Conservation (phyloP, 2,888 invertebrate genomes). For the Notodonta ziczac region DNA sequence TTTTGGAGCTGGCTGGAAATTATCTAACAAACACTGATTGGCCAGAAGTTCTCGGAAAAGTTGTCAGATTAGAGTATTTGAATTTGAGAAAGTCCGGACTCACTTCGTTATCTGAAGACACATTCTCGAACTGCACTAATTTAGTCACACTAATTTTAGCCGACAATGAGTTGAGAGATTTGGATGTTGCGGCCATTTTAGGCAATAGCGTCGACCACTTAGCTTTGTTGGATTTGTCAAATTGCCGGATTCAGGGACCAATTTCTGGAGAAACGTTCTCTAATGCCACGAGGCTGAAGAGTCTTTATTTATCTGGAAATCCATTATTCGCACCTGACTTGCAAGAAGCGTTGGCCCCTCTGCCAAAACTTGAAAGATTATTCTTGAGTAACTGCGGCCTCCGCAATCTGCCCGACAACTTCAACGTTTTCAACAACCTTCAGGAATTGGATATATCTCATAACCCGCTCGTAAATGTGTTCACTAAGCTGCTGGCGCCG, state of each 20-base stretch:
- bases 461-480: constrained; percentile 88
- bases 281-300: constrained; percentile 87
- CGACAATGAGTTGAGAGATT: constrained; percentile 86
- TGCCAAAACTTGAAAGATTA: constrained; percentile 86
- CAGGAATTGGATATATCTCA: constrained; percentile 88
- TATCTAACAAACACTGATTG: constrained; percentile 83
- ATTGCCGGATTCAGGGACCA: constrained; percentile 87
- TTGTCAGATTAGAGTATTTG: constrained; percentile 86
- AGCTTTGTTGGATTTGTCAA: constrained; percentile 87
- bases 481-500: constrained; percentile 86
- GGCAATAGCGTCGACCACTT: constrained; percentile 87
- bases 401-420: constrained; percentile 86
- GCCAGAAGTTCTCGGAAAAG: constrained; percentile 85
- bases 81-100: constrained; percentile 86
- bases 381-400: constrained; percentile 88
- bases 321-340: constrained; percentile 88
- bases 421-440: constrained; percentile 87
- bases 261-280: constrained; percentile 88
- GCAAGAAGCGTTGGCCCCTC: constrained; percentile 86
- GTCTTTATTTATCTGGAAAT: constrained; percentile 87
- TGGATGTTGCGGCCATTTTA: constrained; percentile 86
- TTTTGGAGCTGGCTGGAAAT: constrained; percentile 87
- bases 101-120: constrained; percentile 85
- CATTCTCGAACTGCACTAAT: constrained; percentile 87
- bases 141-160: constrained; percentile 86